These are phyloP conservation scores for Eupithecia exiguata DNA, from an alignment of 2,888 invertebrate genomes.

Conservation along the genomic window DNA sequence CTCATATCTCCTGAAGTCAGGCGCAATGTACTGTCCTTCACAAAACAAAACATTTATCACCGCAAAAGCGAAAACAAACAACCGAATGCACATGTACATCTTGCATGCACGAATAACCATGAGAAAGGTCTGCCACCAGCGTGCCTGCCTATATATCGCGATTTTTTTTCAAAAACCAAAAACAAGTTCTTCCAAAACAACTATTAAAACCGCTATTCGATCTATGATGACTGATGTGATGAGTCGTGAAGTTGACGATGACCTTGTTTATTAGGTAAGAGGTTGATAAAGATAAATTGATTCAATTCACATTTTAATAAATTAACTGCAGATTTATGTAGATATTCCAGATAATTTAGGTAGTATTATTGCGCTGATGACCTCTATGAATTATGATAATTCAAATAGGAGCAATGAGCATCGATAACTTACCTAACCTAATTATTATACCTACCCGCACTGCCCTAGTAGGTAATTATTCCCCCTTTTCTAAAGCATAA, in stretches of 20 bases:
- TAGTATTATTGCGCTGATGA: neutral
- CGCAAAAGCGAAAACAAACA: conserved; percentile 48
- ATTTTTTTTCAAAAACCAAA: conserved; percentile 50
- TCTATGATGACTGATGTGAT: neutral
- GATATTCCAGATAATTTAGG: neutral
- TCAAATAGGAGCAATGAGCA: neutral
- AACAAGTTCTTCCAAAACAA: conserved; percentile 46
- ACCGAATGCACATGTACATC: conserved; percentile 52
- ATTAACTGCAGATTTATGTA: neutral
- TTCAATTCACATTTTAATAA: neutral
- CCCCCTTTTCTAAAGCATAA: neutral
- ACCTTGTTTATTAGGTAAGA: neutral
- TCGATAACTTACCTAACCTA: neutral
- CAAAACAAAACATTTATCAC: conserved; percentile 45
- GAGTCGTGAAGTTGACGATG: neutral
- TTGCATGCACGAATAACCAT: conserved; percentile 52
- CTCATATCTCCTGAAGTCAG: conserved; percentile 34
- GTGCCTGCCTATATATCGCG: conserved; percentile 50
- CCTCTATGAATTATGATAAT: no score
- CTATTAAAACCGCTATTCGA: conserved; percentile 1
- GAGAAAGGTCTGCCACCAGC: conserved; percentile 47
- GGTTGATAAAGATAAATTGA: neutral
- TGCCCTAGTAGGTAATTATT: neutral
- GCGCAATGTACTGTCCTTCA: conserved; percentile 47
- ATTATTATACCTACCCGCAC: neutral